These are phyloP conservation scores for Volucella inanis DNA, from an alignment of 2,888 invertebrate species.

Conservation along the genomic window DNA sequence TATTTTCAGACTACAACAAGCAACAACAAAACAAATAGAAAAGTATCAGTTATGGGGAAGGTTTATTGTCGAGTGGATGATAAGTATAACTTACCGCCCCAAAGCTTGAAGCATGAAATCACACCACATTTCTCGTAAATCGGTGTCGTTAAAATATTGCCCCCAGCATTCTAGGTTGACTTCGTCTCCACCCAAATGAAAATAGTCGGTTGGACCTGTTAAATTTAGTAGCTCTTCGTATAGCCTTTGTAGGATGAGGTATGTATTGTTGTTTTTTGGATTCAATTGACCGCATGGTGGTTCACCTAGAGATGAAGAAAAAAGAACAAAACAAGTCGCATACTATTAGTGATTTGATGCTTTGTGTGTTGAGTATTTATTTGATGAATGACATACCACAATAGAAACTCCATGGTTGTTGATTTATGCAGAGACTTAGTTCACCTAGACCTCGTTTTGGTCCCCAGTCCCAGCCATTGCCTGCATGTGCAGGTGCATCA, in stretches of 20 bases:
- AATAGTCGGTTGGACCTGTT: slow-evolving; percentile 90
- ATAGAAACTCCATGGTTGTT: slow-evolving; percentile 90
- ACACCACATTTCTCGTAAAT: slow-evolving; percentile 90
- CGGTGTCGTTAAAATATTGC: slow-evolving; percentile 89
- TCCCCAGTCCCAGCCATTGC: slow-evolving; percentile 94
- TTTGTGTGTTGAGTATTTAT: slow-evolving; percentile 21
- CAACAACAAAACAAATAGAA: slow-evolving; percentile 27
- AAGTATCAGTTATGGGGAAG: neutral
- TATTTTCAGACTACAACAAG: slow-evolving; percentile 79
- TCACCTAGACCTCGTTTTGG: slow-evolving; percentile 89
- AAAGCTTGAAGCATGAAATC: slow-evolving; percentile 89
- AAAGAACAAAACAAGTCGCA: too few relatives aligned
- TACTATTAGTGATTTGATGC: neutral
- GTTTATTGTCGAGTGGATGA: slow-evolving; percentile 19
- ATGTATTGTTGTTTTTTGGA: slow-evolving; percentile 91
- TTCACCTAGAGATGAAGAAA: slow-evolving; percentile 83
- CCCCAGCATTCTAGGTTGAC: slow-evolving; percentile 93
- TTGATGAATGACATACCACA: slow-evolving; percentile 84
- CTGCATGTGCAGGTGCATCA: slow-evolving; percentile 95
- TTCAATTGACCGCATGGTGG: slow-evolving; percentile 94
- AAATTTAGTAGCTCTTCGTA: slow-evolving; percentile 90
- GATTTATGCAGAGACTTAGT: slow-evolving; percentile 91
- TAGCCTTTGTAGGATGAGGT: slow-evolving; percentile 88
- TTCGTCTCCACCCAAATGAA: slow-evolving; percentile 88
- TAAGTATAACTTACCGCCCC: slow-evolving; percentile 80